Conservation (phyloP, 2,888 invertebrate genomes). For the Agonopterix alstromeriana region DNA sequence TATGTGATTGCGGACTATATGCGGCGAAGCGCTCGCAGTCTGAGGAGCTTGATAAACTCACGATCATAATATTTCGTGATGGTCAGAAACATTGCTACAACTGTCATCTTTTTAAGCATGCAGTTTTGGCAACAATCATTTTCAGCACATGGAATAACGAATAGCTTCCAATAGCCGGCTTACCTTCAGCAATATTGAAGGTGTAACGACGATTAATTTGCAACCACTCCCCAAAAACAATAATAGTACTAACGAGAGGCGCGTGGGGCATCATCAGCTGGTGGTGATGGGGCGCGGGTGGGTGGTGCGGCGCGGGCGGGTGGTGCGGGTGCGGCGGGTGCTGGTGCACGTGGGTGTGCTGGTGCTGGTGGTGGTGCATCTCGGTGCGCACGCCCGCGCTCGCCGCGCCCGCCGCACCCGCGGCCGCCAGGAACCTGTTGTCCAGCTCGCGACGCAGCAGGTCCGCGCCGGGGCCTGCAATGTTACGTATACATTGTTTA, state of each 20-base stretch:
- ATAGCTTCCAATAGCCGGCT: no score
- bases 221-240: no score
- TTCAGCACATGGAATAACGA: no score
- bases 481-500: neutral
- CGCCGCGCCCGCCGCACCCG: constrained; percentile 79
- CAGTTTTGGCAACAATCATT: no score
- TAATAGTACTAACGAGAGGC: constrained; percentile 70
- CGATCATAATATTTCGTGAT: no score
- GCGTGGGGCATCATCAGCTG: constrained; percentile 49
- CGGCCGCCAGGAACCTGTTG: constrained; percentile 92
- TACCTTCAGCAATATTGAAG: no score
- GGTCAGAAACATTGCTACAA: no score
- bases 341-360: constrained; percentile 94
- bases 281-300: constrained; percentile 55
- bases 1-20: no score
- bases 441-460: constrained; percentile 92
- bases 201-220: no score
- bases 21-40: no score
- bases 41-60: no score
- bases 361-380: constrained; percentile 95
- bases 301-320: constrained; percentile 25
- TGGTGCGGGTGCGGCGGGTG: constrained; percentile 78
- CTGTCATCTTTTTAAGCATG: no score
- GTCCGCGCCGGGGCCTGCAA: constrained; percentile 80
- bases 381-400: constrained; percentile 83